A percentile compares a stretch with the other conserved stretches of the same genome.
Conservation (phyloP, 2,888 invertebrate species). For the Drosophila macrospina region DNA sequence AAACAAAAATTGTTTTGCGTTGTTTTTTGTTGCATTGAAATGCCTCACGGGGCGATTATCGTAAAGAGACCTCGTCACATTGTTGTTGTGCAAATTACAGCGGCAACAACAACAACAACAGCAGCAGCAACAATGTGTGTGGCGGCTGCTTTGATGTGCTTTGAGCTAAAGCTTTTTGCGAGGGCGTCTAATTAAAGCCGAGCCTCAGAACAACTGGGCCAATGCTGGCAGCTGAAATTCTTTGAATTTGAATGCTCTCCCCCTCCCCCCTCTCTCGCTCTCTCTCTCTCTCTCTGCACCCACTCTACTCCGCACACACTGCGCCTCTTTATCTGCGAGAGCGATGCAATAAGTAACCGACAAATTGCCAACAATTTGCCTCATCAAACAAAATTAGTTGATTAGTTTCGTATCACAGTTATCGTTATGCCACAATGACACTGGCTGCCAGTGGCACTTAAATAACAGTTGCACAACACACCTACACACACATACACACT, state of each 20-base stretch:
- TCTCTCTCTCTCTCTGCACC: not conserved
- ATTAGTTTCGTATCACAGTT: slow-evolving; percentile 18
- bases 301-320: too few relatives aligned
- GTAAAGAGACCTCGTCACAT: slow-evolving; percentile 73
- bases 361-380: slow-evolving; percentile 33
- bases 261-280: slow-evolving; percentile 4
- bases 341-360: slow-evolving; percentile 31
- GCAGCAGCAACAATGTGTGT: slow-evolving; percentile 23
- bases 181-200: slow-evolving; percentile 66
- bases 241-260: slow-evolving; percentile 51
- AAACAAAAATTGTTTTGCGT: slow-evolving; percentile 77
- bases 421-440: slow-evolving; percentile 15
- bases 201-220: slow-evolving; percentile 65
- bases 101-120: slow-evolving; percentile 53
- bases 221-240: slow-evolving; percentile 46
- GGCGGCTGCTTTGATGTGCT: slow-evolving; percentile 64
- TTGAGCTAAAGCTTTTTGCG: slow-evolving; percentile 45
- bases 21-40: slow-evolving; percentile 71
- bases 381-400: slow-evolving; percentile 29
- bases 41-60: slow-evolving; percentile 73
- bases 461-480: not conserved
- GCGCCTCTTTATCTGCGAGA: slow-evolving; percentile 19
- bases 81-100: slow-evolving; percentile 67
- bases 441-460: slow-evolving; percentile 6
- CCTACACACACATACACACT: too few relatives aligned